Conservation (phyloP, 2,797 vertebrate genomes). For the Gobio occitaniae region DNA sequence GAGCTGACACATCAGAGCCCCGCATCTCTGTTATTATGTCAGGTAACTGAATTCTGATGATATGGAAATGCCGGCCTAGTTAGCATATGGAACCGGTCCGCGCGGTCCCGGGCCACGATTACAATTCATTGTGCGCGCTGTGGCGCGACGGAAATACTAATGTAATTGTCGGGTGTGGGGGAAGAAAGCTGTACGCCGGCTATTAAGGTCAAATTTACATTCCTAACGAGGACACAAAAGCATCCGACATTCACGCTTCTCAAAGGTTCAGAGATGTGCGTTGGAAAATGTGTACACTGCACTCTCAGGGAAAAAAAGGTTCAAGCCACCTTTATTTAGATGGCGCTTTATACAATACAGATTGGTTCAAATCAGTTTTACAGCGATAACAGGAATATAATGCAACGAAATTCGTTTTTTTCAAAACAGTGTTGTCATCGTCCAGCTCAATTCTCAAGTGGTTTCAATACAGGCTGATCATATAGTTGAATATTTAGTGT, state of each 20-base stretch:
- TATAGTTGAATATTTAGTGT: too few species aligned
- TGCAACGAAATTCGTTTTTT: too few species aligned
- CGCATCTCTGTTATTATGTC: slow-evolving; percentile 79
- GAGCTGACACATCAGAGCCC: slow-evolving; percentile 78
- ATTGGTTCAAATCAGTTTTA: too few species aligned
- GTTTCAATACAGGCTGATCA: too few species aligned
- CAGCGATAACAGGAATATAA: too few species aligned
- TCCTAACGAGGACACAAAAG: slow-evolving; percentile 58
- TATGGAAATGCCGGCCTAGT: slow-evolving; percentile 83
- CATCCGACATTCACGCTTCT: not conserved
- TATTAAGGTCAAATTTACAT: slow-evolving; percentile 74
- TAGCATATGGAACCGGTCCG: slow-evolving; percentile 78
- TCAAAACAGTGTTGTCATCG: too few species aligned
- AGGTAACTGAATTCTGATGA: slow-evolving; percentile 83
- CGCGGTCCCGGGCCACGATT: slow-evolving; percentile 75
- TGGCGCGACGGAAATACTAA: slow-evolving; percentile 75
- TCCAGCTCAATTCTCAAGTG: too few species aligned
- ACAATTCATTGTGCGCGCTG: slow-evolving; percentile 71
- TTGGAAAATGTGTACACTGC: not conserved
- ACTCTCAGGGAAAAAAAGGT: too few species aligned
- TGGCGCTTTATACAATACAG: too few species aligned
- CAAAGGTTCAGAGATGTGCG: not conserved
- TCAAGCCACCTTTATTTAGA: too few species aligned
- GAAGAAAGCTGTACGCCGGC: slow-evolving; percentile 62
- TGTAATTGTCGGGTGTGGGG: slow-evolving; percentile 74